phyloP scores from a whole-genome alignment of 92 coral and sea anemone species.

The Ricordea florida region DNA sequence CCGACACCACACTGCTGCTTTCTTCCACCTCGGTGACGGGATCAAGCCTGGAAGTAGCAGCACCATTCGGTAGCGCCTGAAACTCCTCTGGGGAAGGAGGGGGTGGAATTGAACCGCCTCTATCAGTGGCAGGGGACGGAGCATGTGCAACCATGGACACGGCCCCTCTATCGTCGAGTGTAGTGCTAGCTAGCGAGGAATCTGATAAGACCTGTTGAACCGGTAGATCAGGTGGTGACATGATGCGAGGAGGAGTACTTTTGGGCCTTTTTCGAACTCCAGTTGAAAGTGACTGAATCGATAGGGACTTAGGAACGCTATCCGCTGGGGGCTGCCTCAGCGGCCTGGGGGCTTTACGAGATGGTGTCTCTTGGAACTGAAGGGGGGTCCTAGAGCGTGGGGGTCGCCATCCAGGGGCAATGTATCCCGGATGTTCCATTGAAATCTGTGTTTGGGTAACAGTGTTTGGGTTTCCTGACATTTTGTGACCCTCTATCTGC shows the following conservation, averaged over 20 bases:
- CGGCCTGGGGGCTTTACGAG: conserved; percentile 74
- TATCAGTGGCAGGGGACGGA: conserved; percentile 12
- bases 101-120: conserved; percentile 77
- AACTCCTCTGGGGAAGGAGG: conserved; percentile 87
- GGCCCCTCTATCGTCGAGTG: conserved; percentile 1
- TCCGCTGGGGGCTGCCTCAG: conserved; percentile 79
- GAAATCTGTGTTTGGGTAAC: not conserved
- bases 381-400: conserved; percentile 87
- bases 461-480: not conserved
- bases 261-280: conserved; percentile 50
- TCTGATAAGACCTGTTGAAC: conserved; percentile 76
- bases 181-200: conserved; percentile 43
- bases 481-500: conserved; percentile 19
- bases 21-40: conserved; percentile 82
- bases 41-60: conserved; percentile 53
- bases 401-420: conserved; percentile 79
- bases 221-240: conserved; percentile 38
- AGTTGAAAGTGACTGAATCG: conserved; percentile 53
- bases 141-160: conserved; percentile 37
- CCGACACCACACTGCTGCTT: conserved; percentile 63
- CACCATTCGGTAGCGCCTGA: not conserved
- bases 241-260: conserved; percentile 69
- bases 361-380: conserved; percentile 74
- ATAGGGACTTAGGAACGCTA: conserved; percentile 72
- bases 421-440: conserved; percentile 37